phyloP scores from a whole-genome alignment of 2,113 vertebrate species.

The Vidua macroura region DNA sequence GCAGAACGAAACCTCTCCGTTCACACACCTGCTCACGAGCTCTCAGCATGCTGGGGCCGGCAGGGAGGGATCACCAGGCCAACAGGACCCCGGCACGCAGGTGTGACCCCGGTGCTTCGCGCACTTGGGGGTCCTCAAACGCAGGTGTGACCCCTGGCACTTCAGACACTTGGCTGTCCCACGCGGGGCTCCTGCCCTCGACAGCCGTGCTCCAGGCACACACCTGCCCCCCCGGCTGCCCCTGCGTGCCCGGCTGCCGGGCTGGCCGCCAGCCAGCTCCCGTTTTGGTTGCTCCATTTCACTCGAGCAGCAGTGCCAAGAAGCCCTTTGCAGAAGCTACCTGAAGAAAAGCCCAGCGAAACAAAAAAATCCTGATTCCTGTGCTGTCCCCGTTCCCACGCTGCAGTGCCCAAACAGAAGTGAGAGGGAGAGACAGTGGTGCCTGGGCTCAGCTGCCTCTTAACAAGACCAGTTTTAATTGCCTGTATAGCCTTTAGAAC shows the following conservation, averaged over 20 bases:
- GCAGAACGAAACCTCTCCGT: background rate
- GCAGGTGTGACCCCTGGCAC: background rate
- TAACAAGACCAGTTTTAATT: background rate
- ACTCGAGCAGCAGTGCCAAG: background rate
- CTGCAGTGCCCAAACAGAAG: rapidly evolving
- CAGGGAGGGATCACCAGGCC: background rate
- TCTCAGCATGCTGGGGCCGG: rapidly evolving
- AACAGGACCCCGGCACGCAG: background rate
- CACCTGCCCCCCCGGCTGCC: background rate
- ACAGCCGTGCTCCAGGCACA: background rate
- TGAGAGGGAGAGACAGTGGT: background rate
- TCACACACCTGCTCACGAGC: rapidly evolving
- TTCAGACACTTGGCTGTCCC: background rate
- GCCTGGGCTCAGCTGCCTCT: background rate
- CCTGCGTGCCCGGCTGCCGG: background rate
- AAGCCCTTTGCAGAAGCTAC: background rate
- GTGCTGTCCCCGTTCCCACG: rapidly evolving
- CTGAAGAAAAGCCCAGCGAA: background rate
- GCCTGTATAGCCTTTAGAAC: background rate
- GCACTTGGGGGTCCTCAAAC: background rate
- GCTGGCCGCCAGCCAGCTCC: background rate
- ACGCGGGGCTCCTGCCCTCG: background rate
- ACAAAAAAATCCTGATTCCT: background rate
- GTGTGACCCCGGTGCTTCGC: rapidly evolving
- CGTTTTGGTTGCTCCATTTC: background rate